A percentile compares a stretch with the other conserved stretches of the same genome.
Conservation (phyloP, 2,113 vertebrate species). For the Sapayoa aenigma region DNA sequence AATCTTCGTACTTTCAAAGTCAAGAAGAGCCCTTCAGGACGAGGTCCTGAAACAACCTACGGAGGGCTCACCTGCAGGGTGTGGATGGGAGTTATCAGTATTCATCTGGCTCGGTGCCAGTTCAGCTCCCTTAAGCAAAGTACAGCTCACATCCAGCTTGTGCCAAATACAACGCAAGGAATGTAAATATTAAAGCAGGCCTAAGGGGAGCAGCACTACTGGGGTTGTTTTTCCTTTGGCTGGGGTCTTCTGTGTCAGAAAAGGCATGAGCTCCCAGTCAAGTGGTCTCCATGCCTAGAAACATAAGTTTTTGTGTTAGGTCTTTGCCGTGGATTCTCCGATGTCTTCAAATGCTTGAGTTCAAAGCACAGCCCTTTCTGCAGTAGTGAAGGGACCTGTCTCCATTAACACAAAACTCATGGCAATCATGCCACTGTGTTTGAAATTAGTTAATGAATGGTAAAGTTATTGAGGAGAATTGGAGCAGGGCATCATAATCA, state of each 20-base stretch:
- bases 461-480: background rate
- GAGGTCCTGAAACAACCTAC: background rate
- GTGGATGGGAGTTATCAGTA: background rate
- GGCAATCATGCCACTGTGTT: background rate
- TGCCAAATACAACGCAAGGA: slow-evolving; percentile 15
- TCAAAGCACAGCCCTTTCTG: background rate
- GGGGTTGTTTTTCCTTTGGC: background rate
- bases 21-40: background rate
- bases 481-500: background rate
- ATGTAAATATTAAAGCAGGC: background rate
- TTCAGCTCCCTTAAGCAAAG: background rate
- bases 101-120: background rate
- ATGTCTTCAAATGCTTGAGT: background rate
- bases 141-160: background rate
- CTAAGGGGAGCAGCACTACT: background rate
- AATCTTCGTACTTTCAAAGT: background rate
- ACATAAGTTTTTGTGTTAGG: background rate
- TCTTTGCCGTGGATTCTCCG: background rate
- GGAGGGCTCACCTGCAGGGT: slow-evolving; percentile 19
- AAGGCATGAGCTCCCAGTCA: background rate
- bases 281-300: background rate
- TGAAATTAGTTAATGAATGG: background rate
- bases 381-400: background rate
- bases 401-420: background rate
- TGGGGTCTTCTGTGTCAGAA: background rate